phyloP scores from a whole-genome alignment of 2,797 vertebrate genomes.

The Pteronotus mesoamericanus region DNA sequence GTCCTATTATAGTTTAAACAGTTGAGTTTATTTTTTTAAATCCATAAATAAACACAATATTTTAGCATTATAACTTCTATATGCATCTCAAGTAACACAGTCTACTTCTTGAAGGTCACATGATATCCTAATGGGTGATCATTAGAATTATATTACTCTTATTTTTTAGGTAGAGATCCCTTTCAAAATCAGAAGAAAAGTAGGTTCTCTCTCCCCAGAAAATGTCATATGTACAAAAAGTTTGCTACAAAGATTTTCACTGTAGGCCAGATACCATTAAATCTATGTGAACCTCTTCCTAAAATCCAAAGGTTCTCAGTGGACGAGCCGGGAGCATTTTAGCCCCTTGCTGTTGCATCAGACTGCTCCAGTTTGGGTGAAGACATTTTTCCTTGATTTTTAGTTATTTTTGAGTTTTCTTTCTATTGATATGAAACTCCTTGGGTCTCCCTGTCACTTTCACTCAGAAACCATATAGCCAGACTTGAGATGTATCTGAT shows the following conservation, averaged over 20 bases:
- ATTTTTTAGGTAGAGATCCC: not conserved
- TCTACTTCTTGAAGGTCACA: not conserved
- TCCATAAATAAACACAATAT: not conserved
- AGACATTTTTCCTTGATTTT: not conserved
- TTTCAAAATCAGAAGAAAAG: not conserved
- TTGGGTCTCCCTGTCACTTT: not conserved
- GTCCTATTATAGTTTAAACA: not conserved
- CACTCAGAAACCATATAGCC: not conserved
- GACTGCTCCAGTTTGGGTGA: not conserved
- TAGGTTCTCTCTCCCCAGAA: not conserved
- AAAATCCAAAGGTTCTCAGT: not conserved
- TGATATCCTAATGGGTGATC: not conserved
- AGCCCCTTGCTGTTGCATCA: not conserved
- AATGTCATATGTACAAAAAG: not conserved
- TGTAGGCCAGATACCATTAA: not conserved
- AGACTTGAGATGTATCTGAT: not conserved
- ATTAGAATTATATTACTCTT: not conserved
- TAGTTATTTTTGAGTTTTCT: not conserved
- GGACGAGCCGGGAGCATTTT: not conserved
- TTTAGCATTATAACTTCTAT: not conserved
- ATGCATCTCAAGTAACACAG: not conserved
- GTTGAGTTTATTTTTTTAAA: not conserved
- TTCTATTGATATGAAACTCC: conserved; percentile 15
- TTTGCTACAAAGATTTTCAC: not conserved
- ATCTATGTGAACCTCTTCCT: not conserved